These are phyloP conservation scores for Quadriops clusia DNA, from an alignment of 2,888 invertebrate species.

Conservation along the genomic window DNA sequence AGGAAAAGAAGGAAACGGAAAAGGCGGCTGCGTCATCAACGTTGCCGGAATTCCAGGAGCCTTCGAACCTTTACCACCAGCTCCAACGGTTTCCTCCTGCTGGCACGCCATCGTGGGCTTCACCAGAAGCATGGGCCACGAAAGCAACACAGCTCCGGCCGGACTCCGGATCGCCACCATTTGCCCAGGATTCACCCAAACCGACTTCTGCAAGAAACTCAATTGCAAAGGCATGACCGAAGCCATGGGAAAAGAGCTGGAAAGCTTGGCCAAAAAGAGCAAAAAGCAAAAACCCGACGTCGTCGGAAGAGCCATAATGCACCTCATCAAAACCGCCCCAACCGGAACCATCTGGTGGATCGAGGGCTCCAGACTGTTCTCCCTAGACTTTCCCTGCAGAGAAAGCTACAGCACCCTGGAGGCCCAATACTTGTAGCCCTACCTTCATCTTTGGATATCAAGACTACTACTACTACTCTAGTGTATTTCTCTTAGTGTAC, in stretches of 20 bases:
- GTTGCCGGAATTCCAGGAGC: conserved; percentile 40
- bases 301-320: conserved; percentile 27
- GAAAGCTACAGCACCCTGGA: conserved; percentile 17
- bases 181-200: conserved; percentile 33
- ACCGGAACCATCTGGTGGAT: conserved; percentile 31
- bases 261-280: conserved; percentile 16
- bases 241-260: conserved; percentile 19
- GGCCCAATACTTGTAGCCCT: conserved; percentile 22
- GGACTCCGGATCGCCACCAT: conserved; percentile 33
- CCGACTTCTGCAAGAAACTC: conserved; percentile 25
- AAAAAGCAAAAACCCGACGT: conserved; percentile 26
- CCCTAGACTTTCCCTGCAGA: conserved; percentile 22
- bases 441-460: too few relatives aligned
- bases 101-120: conserved; percentile 33
- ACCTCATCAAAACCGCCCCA: conserved; percentile 26
- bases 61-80: conserved; percentile 31
- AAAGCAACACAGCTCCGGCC: conserved; percentile 24
- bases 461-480: too few relatives aligned
- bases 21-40: conserved; percentile 42
- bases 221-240: conserved; percentile 21
- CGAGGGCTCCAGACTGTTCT: conserved; percentile 27
- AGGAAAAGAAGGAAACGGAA: conserved; percentile 32
- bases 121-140: conserved; percentile 28
- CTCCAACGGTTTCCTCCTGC: conserved; percentile 38
- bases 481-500: too few relatives aligned